Evolutionary conservation across 2,113 vertebrate species (phyloP).

Genomic region (Ginglymostoma cirratum): DNA sequence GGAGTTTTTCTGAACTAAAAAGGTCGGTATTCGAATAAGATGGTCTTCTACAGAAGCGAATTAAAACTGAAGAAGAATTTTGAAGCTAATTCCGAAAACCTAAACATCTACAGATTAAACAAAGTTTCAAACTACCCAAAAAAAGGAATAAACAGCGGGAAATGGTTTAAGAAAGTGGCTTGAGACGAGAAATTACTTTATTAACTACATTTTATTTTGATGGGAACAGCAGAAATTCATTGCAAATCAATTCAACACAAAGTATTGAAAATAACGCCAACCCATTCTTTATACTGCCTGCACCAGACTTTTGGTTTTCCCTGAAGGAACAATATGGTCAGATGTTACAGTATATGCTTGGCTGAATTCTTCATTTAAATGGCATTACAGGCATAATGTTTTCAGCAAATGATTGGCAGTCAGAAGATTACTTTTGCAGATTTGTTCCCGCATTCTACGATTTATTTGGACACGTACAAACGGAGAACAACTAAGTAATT

Average conservation of each 20-base stretch:
- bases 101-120: background rate
- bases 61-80: background rate
- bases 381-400: background rate
- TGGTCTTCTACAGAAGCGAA: background rate
- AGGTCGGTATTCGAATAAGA: background rate
- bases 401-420: constrained; percentile 9
- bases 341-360: background rate
- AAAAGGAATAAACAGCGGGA: background rate
- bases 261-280: background rate
- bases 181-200: background rate
- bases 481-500: constrained; percentile 13
- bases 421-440: constrained; percentile 16
- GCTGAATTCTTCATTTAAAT: background rate
- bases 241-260: background rate
- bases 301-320: background rate
- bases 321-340: background rate
- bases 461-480: constrained; percentile 2
- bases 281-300: background rate
- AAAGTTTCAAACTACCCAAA: background rate
- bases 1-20: background rate
- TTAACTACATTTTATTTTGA: background rate
- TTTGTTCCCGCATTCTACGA: background rate
- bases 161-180: background rate
- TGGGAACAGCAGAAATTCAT: background rate
- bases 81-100: background rate